Evolutionary conservation across 1,140 invertebrate species (phyloP), one percentile per base, ranked within the genome.

Genomic region (Choristoneura fumiferana): DNA sequence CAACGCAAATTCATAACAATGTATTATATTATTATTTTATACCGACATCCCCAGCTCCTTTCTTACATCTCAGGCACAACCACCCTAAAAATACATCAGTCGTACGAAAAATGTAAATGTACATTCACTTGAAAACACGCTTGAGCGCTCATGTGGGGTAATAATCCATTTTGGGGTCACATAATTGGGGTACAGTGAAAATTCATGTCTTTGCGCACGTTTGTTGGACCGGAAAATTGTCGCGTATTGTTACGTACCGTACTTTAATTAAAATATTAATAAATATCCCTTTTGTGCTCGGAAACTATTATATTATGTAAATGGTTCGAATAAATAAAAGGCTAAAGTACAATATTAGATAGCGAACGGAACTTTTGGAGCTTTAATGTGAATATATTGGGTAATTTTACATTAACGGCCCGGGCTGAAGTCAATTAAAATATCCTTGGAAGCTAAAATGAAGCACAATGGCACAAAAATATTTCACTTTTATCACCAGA

Each of bases 101-200:
- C n/a, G 34, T 12, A 36, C 35, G 22, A 54, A 36, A 54, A 54
- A 36, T 36, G 33, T 54, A 54, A 36, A 54, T 35, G 53, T 54
- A 17, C 35, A 35, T 54, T 37, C 14, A 54, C 53, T 54, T 37
- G 35, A 54, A 36, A 36, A 54, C 35, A 37, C 14, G 53, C 35
- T 54, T 54, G 53, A 36, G 53, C 53, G 33, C 53, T 54, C 35
- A 54, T 54, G 33, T 36, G 33, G 35, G 18, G 53, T 54, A 54
- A 54, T 54, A 54, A 54, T 17, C 53, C 35, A 54, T 54, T 54
- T 35, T 35, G 10, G 43, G 43, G 43, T 49, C 43, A 49, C 43
- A 49, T 49, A 49, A 49, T 49, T 49, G 43, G 43, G 43, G 43
- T 49, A 49, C 43, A 49, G 17, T 49, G 43, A 18, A 49, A 49